phyloP scores from a whole-genome alignment of 92 coral and sea anemone species.

The Epizoanthus scotinus region DNA sequence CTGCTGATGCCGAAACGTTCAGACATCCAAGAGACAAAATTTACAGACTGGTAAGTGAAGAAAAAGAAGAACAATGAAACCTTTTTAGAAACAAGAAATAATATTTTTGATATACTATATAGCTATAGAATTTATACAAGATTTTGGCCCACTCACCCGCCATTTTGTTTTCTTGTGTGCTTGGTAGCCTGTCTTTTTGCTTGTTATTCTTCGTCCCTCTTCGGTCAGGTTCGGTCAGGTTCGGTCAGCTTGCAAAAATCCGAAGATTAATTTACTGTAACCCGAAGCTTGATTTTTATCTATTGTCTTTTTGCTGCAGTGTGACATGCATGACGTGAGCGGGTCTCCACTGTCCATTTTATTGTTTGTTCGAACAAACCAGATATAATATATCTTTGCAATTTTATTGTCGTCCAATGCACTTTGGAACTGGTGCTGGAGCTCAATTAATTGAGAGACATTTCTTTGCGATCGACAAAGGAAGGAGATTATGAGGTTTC shows the following conservation, averaged over 20 bases:
- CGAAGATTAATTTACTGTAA: neutral
- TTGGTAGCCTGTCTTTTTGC: constrained; percentile 2
- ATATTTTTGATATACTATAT: too few relatives aligned
- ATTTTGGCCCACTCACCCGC: constrained; percentile 29
- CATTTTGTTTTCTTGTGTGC: constrained; percentile 13
- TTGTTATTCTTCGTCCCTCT: neutral
- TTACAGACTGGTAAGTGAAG: too few relatives aligned
- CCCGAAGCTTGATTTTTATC: too few relatives aligned
- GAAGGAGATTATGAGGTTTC: neutral
- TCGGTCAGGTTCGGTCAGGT: neutral
- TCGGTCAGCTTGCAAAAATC: too few relatives aligned
- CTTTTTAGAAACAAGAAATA: neutral
- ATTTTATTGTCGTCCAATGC: neutral
- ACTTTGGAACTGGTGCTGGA: constrained; percentile 15
- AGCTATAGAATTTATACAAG: neutral
- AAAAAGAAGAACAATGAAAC: too few relatives aligned
- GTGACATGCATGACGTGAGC: too few relatives aligned
- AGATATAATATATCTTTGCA: constrained; percentile 7
- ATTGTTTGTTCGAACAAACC: constrained; percentile 17
- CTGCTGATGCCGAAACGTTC: too few relatives aligned
- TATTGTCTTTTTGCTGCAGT: neutral
- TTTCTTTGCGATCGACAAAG: neutral
- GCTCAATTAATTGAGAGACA: too few relatives aligned
- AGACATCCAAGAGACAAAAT: too few relatives aligned
- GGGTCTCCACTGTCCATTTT: constrained; percentile 21